phyloP scores from a whole-genome alignment of 1,140 invertebrate species.

The Ceratosolen fusciceps region DNA sequence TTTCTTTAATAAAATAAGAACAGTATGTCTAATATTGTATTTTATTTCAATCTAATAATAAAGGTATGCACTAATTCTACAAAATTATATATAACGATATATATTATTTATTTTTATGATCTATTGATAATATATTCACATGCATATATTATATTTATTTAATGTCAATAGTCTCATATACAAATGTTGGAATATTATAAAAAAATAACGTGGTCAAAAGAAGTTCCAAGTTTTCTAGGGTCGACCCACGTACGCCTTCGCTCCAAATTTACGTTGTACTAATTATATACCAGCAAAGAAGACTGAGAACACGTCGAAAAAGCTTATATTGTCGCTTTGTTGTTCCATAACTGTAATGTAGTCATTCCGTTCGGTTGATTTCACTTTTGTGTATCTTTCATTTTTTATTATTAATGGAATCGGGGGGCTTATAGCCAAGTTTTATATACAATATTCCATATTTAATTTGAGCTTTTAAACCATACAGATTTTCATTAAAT shows the following conservation, averaged over 20 bases:
- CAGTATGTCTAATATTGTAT: too few species aligned
- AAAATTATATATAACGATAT: too few species aligned
- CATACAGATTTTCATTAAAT: neutral
- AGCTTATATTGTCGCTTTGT: slow-evolving; percentile 43
- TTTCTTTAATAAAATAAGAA: too few species aligned
- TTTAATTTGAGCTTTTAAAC: too few species aligned
- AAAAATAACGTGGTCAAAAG: slow-evolving; percentile 29
- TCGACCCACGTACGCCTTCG: slow-evolving; percentile 39
- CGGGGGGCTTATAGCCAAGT: neutral
- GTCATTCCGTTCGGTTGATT: slow-evolving; percentile 5
- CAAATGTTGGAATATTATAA: slow-evolving; percentile 39
- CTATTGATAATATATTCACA: too few species aligned
- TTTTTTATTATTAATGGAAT: neutral
- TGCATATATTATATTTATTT: too few species aligned
- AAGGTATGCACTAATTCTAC: too few species aligned
- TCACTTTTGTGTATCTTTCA: neutral
- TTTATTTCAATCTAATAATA: too few species aligned
- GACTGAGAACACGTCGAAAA: slow-evolving; percentile 4
- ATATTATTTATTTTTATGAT: too few species aligned
- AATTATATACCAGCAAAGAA: slow-evolving; percentile 56
- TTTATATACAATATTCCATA: neutral
- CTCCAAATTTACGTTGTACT: slow-evolving; percentile 62
- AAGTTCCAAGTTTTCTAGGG: slow-evolving; percentile 57
- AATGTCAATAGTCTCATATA: neutral
- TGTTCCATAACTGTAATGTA: slow-evolving; percentile 6